Evolutionary conservation across 92 coral and sea anemone genomes (phyloP), one percentile per base, ranked within the genome.

Genomic region (Muricea muricata): DNA sequence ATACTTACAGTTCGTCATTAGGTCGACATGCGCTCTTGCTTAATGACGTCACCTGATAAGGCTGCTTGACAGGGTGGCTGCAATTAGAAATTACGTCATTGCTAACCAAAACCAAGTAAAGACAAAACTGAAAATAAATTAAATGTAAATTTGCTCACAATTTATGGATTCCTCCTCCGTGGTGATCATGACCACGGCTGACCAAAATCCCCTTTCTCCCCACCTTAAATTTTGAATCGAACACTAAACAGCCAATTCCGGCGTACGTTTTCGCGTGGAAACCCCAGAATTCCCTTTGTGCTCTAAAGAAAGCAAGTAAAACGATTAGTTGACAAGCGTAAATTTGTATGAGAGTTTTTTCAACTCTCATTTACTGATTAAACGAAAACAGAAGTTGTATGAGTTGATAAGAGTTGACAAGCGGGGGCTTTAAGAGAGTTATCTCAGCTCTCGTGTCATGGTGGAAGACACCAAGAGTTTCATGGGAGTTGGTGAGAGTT

Each of bases 1-100:
- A 20, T 65, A 91, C 94, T 88, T 88, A 91, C 94, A 88, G 80
- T 32, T 88, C 87, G 58, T 91, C 94, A 12, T 85, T 50, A 2
- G 73, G 57, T 33, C 92, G 79, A 60, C 92, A 91, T 20, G 58
- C 89, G 40, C 92, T 88, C 23, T 84, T 84, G 4, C 75, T 65
- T 82, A 88, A 73, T 80, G 90, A 84, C 50, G 92, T 91, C 52
- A 91, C 90, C 12, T 87, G 90, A 73, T 84, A 87, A 2, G 92
- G 92, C 37, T 91, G 94, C 18, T 79, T 52, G 17, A 76, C 66
- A 3, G 94, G 84, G 29, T 84, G 77, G 47, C 94, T 91, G 39
- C 6, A 68, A 83, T 85, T 28, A 6, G 23, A 63, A 74, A 52
- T 25, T 0, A 42, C 50, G 78, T 72, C 78, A 72, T 72, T n/a